These are phyloP conservation scores for Idaea straminata DNA, from an alignment of 2,888 invertebrate genomes.

Conservation along the genomic window DNA sequence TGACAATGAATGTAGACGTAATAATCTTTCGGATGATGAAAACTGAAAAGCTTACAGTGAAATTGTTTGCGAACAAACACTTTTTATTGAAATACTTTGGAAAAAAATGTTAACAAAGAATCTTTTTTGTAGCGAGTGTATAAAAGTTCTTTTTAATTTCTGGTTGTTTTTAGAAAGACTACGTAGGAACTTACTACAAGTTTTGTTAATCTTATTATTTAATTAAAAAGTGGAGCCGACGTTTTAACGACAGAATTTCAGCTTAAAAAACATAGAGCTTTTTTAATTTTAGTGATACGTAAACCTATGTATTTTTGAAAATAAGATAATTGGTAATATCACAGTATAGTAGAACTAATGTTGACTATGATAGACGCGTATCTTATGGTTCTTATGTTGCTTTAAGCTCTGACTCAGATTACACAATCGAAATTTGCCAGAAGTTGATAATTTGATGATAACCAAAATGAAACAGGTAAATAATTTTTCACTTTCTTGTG, in stretches of 20 bases:
- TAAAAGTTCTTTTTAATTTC: neutral
- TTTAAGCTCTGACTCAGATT: too few relatives aligned
- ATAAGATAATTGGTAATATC: too few relatives aligned
- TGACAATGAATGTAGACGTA: conserved; percentile 42
- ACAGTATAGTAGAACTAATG: too few relatives aligned
- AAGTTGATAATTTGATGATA: too few relatives aligned
- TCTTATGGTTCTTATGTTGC: too few relatives aligned
- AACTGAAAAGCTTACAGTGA: conserved; percentile 33
- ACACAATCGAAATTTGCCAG: too few relatives aligned
- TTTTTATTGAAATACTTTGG: conserved; percentile 28
- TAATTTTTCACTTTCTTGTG: too few relatives aligned
- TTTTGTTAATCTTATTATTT: neutral
- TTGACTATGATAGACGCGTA: too few relatives aligned
- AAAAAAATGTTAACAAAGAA: conserved; percentile 20
- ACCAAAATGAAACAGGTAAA: too few relatives aligned
- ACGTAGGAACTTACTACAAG: neutral
- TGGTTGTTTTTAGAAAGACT: neutral
- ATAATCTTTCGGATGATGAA: conserved; percentile 36
- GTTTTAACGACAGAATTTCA: neutral
- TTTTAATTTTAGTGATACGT: neutral
- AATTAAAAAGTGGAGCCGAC: neutral
- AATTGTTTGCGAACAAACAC: conserved; percentile 37
- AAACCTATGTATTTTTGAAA: too few relatives aligned
- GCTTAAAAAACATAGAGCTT: neutral
- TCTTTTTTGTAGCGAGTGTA: conserved; percentile 4